A percentile compares a stretch with the other conserved stretches of the same genome.
phyloP scores from a whole-genome alignment of 2,113 vertebrate species.

The Osmerus mordax region DNA sequence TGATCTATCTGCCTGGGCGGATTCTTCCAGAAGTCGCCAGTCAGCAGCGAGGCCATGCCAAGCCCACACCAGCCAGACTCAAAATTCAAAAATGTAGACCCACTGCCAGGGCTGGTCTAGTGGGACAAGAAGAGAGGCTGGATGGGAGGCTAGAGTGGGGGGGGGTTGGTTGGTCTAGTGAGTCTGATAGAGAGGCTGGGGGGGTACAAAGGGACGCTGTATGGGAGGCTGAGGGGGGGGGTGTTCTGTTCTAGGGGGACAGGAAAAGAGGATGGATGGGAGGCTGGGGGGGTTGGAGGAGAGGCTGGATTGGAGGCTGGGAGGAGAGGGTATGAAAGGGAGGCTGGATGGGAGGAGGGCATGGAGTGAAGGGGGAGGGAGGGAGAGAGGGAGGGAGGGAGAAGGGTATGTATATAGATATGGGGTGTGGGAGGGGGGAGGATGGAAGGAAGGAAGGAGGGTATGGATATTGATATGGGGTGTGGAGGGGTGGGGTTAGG shows the following conservation, averaged over 20 bases:
- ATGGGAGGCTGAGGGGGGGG: conserved; percentile 31
- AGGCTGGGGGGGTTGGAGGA: neutral
- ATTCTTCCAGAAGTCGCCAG: conserved; percentile 60
- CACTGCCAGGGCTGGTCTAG: conserved; percentile 39
- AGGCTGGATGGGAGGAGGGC: conserved; percentile 12
- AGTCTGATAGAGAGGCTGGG: conserved; percentile 8
- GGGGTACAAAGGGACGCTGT: too few species aligned
- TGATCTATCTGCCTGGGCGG: conserved; percentile 51
- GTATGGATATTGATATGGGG: too few species aligned
- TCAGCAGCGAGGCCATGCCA: conserved; percentile 60
- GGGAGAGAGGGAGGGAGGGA: too few species aligned
- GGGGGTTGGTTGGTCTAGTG: conserved; percentile 15
- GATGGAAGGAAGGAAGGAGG: too few species aligned
- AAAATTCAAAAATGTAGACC: conserved; percentile 60
- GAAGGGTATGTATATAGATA: too few species aligned
- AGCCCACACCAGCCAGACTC: conserved; percentile 62
- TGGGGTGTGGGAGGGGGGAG: too few species aligned
- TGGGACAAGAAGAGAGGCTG: conserved; percentile 9
- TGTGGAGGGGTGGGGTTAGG: too few species aligned
- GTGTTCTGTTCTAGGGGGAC: conserved; percentile 22
- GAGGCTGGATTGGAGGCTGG: conserved; percentile 21
- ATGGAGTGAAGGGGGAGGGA: too few species aligned
- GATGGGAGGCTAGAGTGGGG: conserved; percentile 21
- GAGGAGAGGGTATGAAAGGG: conserved; percentile 44
- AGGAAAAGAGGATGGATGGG: too few species aligned